These are phyloP conservation scores for Eupleurogrammus muticus DNA, from an alignment of 2,797 vertebrate genomes.

Conservation along the genomic window DNA sequence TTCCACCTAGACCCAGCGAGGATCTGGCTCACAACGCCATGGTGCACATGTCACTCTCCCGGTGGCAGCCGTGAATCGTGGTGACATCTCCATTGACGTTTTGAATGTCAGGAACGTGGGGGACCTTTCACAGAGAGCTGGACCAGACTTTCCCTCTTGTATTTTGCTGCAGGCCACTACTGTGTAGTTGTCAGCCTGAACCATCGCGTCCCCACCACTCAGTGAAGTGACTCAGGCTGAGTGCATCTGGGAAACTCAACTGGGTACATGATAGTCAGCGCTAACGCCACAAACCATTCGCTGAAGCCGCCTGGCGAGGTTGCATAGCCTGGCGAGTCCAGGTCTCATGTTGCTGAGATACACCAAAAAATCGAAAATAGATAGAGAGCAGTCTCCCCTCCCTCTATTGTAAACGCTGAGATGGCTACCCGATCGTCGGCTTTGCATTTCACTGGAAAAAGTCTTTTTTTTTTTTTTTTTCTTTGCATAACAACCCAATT, in stretches of 20 bases:
- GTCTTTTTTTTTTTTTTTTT: too few species aligned
- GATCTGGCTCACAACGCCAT: conserved; percentile 18
- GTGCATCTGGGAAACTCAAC: neutral
- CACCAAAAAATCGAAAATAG: too few species aligned
- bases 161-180: neutral
- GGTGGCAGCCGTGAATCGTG: conserved; percentile 1
- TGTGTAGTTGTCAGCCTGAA: conserved; percentile 7
- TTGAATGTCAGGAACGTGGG: conserved; percentile 53
- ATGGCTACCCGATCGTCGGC: neutral
- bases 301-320: neutral
- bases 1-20: neutral
- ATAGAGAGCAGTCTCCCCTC: neutral
- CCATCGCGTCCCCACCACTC: neutral
- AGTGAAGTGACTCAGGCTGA: neutral
- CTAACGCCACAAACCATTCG: neutral
- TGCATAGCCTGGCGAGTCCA: neutral
- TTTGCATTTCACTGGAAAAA: neutral
- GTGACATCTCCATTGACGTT: conserved; percentile 34
- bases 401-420: conserved; percentile 1
- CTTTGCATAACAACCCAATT: too few species aligned
- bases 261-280: neutral
- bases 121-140: conserved; percentile 37
- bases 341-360: neutral
- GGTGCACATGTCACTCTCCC: conserved; percentile 32
- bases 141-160: neutral